These are phyloP conservation scores for Vombatus ursinus DNA, from an alignment of 2,113 vertebrate species.

Conservation along the genomic window DNA sequence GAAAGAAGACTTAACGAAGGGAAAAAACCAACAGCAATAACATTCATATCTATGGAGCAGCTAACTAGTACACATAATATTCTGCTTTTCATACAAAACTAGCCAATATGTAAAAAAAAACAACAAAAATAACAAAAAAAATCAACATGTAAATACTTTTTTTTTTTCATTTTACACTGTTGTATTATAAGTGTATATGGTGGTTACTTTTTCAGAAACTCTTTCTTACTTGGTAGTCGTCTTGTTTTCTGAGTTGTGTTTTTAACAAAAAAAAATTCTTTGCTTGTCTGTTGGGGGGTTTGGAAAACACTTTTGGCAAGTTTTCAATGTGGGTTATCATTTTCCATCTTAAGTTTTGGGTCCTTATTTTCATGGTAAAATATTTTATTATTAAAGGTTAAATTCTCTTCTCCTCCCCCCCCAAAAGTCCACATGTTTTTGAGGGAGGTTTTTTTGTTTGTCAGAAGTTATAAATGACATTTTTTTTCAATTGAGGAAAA, in stretches of 20 bases:
- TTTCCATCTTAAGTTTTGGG: constrained; percentile 74
- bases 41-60: constrained; percentile 87
- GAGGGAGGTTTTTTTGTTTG: constrained; percentile 69
- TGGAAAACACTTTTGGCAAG: constrained; percentile 69
- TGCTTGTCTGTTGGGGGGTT: constrained; percentile 8
- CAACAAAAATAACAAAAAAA: constrained; percentile 74
- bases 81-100: constrained; percentile 85
- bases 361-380: constrained; percentile 85
- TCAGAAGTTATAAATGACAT: constrained; percentile 78
- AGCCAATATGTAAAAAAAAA: constrained; percentile 86
- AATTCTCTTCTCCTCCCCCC: constrained; percentile 41
- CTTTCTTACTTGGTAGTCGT: constrained; percentile 89
- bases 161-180: constrained; percentile 85
- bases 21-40: constrained; percentile 94
- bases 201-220: constrained; percentile 90
- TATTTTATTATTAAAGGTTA: constrained; percentile 81
- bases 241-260: constrained; percentile 90
- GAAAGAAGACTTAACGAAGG: constrained; percentile 82
- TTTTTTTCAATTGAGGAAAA: constrained; percentile 81
- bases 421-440: constrained; percentile 66
- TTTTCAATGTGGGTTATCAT: constrained; percentile 74
- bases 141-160: constrained; percentile 92
- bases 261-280: constrained; percentile 82
- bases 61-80: constrained; percentile 80
- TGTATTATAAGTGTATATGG: constrained; percentile 95